Percentiles rank a stretch among this genome's conserved stretches.
These are phyloP conservation scores for Heliconius eleuchia DNA, from an alignment of 1,140 invertebrate genomes.

Conservation along the genomic window DNA sequence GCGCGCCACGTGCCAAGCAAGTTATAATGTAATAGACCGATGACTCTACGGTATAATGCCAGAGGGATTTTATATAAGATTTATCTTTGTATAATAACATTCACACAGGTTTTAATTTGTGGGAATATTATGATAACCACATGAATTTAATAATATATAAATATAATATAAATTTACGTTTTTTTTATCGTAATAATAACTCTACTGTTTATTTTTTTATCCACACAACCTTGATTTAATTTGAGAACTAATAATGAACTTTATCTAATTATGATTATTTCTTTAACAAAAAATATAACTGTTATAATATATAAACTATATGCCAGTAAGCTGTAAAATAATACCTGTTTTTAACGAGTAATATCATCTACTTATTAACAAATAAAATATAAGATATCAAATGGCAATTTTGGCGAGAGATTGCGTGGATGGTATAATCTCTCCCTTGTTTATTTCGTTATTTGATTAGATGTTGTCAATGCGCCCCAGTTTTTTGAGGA, in stretches of 20 bases:
- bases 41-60: conserved; percentile 45
- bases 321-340: conserved; percentile 12
- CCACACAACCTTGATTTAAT: too few species aligned
- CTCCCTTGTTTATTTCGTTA: conserved; percentile 57
- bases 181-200: neutral
- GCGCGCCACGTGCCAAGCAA: conserved; percentile 62
- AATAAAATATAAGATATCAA: conserved; percentile 63
- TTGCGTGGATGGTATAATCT: conserved; percentile 60
- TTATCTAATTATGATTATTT: too few species aligned
- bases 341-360: conserved; percentile 39
- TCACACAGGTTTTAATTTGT: conserved; percentile 37
- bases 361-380: conserved; percentile 38
- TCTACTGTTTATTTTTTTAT: too few species aligned
- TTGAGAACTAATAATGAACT: too few species aligned
- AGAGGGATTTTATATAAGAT: conserved; percentile 32
- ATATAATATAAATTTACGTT: neutral
- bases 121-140: conserved; percentile 39
- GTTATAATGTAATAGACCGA: conserved; percentile 66
- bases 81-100: conserved; percentile 40
- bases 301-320: neutral
- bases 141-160: neutral
- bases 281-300: neutral
- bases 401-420: conserved; percentile 68
- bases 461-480: conserved; percentile 59
- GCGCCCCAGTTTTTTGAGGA: conserved; percentile 53